These are phyloP conservation scores for Plutomurus gul DNA, from an alignment of 1,140 invertebrate species.

Conservation along the genomic window DNA sequence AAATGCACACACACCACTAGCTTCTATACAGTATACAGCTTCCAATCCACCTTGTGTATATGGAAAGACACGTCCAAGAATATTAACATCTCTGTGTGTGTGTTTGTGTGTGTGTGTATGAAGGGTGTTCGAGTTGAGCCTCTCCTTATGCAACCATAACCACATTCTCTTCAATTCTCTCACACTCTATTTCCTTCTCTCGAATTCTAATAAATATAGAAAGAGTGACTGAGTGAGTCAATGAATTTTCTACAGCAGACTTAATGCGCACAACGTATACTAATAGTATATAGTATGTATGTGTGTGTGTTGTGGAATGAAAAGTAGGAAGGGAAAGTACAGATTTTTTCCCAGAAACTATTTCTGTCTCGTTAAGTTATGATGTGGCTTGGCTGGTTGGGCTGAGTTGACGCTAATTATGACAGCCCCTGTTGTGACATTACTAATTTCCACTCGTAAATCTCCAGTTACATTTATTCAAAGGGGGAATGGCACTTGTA, in stretches of 20 bases:
- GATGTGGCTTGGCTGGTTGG: constrained; percentile 20
- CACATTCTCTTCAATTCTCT: constrained; percentile 19
- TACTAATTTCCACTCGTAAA: constrained; percentile 27
- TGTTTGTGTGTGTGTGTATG: background rate
- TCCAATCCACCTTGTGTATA: no score
- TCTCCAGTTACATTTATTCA: constrained; percentile 22
- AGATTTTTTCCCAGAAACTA: background rate
- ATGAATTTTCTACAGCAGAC: no score
- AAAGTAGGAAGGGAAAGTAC: background rate
- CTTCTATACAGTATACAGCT: no score
- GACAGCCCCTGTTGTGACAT: constrained; percentile 27
- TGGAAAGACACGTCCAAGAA: background rate
- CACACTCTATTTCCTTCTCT: constrained; percentile 1
- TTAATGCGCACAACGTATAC: no score
- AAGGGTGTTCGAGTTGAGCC: background rate
- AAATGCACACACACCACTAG: no score
- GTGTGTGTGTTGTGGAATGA: background rate
- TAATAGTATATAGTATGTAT: background rate
- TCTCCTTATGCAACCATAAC: background rate
- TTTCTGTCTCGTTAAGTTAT: constrained; percentile 29
- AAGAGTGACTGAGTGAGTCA: no score
- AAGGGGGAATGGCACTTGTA: background rate
- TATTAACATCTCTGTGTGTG: no score
- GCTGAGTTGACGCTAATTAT: constrained; percentile 25
- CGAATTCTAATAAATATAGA: no score